Evolutionary conservation across 2,888 invertebrate species (phyloP), one percentile per base, ranked within the genome.

Genomic region (Trisateles emortualis): DNA sequence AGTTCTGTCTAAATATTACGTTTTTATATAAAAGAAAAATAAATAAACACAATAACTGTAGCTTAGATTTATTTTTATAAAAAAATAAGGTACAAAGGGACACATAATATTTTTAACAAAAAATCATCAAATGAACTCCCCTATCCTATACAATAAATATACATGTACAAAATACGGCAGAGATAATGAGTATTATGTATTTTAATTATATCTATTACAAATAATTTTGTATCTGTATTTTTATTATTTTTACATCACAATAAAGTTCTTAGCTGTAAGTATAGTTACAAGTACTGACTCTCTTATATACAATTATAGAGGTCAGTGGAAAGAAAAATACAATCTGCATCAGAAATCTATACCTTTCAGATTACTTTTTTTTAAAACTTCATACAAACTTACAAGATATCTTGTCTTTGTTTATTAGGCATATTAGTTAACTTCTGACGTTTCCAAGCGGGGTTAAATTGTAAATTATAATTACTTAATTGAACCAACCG

Each of bases 41-140:
- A 10, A 29, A 29, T 32, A 24, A 13, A 45, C 22, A 0, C 0
- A 30, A 10, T 59, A 66, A 63, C 62, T 64, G 53, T 64, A 65
- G 58, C 62, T 75, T 76, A 72, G 14, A 69, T 76, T 75, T 72
- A 68, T 64, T 73, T 80, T 83, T 78, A 78, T 77, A 78, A 79
- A 78, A 86, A 87, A 85, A 84, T 81, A 83, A 87, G 86, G 86
- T 88, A 88, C 86, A 88, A 87, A 87, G 86, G 80, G 84, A 84
- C 81, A 81, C 79, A 68, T 72, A 63, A 64, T 68, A 70, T 56
- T 61, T 68, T 64, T 50, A 71, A 64, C 64, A 65, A 66, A 58
- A n/a, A 63, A 52, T 64, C 63, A 56, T 55, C 63, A 66, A 53
- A 54, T 72, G 59, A 51, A 59, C 63, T 64, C 57, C 59, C 50